Evolutionary conservation across 2,888 invertebrate genomes (phyloP), one percentile per base, ranked within the genome.

Genomic region (Eurytoma adleriae): DNA sequence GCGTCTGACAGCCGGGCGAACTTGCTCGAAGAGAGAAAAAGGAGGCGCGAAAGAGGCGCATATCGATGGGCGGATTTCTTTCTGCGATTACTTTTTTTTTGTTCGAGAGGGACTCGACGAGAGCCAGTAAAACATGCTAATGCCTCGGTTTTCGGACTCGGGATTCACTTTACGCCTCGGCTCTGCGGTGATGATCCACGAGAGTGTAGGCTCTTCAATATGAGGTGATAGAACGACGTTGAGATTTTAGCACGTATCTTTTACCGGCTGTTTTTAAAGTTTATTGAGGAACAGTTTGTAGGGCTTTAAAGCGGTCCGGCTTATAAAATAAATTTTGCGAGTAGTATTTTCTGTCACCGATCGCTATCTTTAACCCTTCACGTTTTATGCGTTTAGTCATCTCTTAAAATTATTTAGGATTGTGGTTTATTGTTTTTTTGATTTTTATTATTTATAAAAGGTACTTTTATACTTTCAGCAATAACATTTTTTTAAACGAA

Each of bases 91-190:
- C 40, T 40, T 40, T 40, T 40, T 40, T 40, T 40, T 40, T 10
- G 40, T 5, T 40, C 40, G 40, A 40, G 78, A 54, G 0, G 3
- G 54, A n/a, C 30, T 18, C n/a, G 30, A 40, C 54, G 16, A 30
- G 16, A 62, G 62, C 16, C 48, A 66, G 66, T 64, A 73, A 73
- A 73, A 73, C 40, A 73, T 73, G 73, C 64, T 73, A 73, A 73
- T 73, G 64, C 40, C 40, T 72, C 71, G 27, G 30, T 62, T 62
- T 62, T 54, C 54, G 54, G n/a, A 40, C 40, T 40, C 40, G 7
- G 40, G 40, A n/a, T 54, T 54, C n/a, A n/a, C 54, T 54, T 54
- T 54, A n/a, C 13, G 16, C 54, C 5, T 54, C 54, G n/a, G 54
- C 3, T 54, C 16, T 4, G 7, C 50, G 52, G 27, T 7, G 56